Evolutionary conservation across 2,888 invertebrate genomes (phyloP).

Genomic region (Temnothorax rugatulus): DNA sequence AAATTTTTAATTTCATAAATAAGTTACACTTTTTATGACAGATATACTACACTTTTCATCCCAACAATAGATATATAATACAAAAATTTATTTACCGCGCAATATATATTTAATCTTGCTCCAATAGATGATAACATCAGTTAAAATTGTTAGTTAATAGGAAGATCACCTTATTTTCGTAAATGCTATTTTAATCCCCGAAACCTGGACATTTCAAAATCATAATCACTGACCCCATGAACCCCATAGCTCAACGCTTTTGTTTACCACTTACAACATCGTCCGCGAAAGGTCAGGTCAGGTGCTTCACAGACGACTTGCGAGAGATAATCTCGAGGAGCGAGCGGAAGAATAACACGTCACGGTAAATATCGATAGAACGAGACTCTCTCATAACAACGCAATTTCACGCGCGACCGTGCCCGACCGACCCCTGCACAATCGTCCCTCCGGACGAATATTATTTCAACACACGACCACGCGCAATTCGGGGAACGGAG

Average conservation of each 20-base stretch:
- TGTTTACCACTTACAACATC: slow-evolving; percentile 24
- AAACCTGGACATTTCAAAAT: slow-evolving; percentile 1
- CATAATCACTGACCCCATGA: neutral
- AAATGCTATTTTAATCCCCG: neutral
- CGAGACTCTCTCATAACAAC: neutral
- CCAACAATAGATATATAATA: neutral
- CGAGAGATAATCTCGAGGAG: slow-evolving; percentile 22
- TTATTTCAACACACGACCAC: neutral
- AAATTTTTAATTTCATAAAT: neutral
- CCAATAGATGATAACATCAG: neutral
- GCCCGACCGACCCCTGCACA: neutral
- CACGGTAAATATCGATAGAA: slow-evolving; percentile 9
- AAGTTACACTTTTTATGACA: neutral
- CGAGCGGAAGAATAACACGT: neutral
- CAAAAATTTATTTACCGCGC: neutral
- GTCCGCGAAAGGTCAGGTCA: slow-evolving; percentile 40
- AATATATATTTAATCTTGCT: neutral
- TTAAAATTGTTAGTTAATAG: neutral
- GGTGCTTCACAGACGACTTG: slow-evolving; percentile 18
- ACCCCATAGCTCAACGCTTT: neutral
- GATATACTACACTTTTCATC: neutral
- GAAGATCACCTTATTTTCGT: neutral
- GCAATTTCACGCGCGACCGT: neutral
- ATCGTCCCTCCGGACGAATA: neutral
- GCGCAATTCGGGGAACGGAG: neutral